Conservation (phyloP, 2,888 invertebrate genomes). For the Pterostichus niger region DNA sequence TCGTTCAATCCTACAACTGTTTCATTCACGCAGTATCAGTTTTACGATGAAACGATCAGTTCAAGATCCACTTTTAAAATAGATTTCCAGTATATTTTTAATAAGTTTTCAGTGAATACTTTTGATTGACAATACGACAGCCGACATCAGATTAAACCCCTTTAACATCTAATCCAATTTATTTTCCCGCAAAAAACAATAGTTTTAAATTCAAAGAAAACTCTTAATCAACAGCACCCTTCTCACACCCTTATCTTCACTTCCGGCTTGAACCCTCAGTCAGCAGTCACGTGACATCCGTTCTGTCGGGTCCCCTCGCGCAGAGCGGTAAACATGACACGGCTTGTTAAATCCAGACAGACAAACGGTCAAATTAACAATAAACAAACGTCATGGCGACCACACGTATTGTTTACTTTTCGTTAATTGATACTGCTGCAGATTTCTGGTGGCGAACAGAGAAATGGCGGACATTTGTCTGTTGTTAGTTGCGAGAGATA, state of each 20-base stretch:
- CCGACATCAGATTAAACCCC: background rate
- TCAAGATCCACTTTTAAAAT: too few species aligned
- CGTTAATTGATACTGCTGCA: conserved; percentile 49
- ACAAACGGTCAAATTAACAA: conserved; percentile 57
- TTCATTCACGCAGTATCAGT: too few species aligned
- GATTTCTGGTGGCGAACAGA: conserved; percentile 7
- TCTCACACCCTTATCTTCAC: conserved; percentile 44
- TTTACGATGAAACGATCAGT: too few species aligned
- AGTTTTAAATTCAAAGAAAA: conserved; percentile 44
- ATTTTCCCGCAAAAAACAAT: conserved; percentile 35
- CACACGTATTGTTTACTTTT: conserved; percentile 51
- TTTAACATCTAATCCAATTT: conserved; percentile 29
- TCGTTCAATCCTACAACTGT: too few species aligned
- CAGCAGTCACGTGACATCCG: conserved; percentile 43
- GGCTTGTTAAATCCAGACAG: conserved; percentile 55
- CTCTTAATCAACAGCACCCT: conserved; percentile 47
- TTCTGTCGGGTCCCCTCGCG: background rate
- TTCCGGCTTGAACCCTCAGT: conserved; percentile 1
- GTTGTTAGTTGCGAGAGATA: conserved; percentile 2
- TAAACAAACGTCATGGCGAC: conserved; percentile 52
- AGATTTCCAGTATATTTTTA: too few species aligned
- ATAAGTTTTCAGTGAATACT: too few species aligned
- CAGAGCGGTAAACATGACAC: conserved; percentile 33
- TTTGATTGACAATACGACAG: too few species aligned
- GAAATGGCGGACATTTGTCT: conserved; percentile 7